Evolutionary conservation across 2,113 vertebrate genomes (phyloP).

Genomic region (Gasterosteus aculeatus): DNA sequence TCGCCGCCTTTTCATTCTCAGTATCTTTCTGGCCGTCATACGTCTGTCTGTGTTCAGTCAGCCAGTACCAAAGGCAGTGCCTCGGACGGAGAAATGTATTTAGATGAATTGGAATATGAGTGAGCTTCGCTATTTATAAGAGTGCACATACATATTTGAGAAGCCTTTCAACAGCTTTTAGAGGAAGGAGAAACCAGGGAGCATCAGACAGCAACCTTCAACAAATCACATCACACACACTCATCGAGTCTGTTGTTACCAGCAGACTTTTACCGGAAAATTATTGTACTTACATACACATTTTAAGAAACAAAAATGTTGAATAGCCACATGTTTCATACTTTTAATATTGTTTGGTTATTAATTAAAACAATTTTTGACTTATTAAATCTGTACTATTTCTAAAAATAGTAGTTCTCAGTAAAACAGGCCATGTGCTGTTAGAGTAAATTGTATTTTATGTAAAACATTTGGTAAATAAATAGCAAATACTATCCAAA

Average conservation of each 20-base stretch:
- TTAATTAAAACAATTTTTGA: background rate
- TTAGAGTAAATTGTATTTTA: background rate
- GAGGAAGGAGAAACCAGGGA: conserved; percentile 43
- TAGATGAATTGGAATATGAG: conserved; percentile 40
- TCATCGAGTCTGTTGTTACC: conserved; percentile 17
- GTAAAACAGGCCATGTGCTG: no score
- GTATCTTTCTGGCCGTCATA: conserved; percentile 11
- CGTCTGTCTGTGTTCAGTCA: conserved; percentile 17
- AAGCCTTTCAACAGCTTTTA: conserved; percentile 35
- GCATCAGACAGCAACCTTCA: conserved; percentile 13
- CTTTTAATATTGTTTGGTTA: background rate
- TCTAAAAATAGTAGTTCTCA: background rate
- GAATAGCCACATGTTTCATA: background rate
- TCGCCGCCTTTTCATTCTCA: conserved; percentile 30
- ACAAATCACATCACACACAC: conserved; percentile 27
- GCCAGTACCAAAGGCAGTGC: conserved; percentile 9
- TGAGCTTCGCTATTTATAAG: conserved; percentile 4
- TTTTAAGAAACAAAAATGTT: background rate
- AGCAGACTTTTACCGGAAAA: conserved; percentile 10
- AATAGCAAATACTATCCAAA: background rate
- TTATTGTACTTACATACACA: background rate
- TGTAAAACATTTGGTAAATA: background rate
- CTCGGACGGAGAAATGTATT: conserved; percentile 20
- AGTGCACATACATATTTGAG: conserved; percentile 23
- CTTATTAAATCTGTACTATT: background rate